Base-by-base conservation (phyloP, 2,113 vertebrate genomes). In the Stigmatopora nigra region DNA sequence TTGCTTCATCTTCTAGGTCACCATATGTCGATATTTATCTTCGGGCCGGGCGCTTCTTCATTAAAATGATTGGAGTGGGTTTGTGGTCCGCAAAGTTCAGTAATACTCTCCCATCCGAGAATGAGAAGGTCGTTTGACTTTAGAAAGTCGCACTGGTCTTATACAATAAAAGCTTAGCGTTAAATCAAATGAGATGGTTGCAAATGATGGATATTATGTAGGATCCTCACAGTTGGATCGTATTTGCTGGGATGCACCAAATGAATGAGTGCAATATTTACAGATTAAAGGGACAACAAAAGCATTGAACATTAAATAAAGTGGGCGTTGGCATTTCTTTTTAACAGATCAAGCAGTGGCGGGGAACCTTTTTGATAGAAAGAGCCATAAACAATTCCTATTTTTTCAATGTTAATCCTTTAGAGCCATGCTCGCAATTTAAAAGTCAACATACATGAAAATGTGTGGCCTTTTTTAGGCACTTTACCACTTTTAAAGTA, bases 1-100 rank as follows among this genome's bases (percentile, higher is more conserved):
- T 51, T 55, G 48, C 52, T 52, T 67, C 60, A 61, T 71, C 65
- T 70, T 72, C 47, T 76, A 59, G 72, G 80, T 78, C 76, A 74
- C 72, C 77, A 73, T 78, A 73, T 77, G 73, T 80, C 65, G 69
- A 52, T 47, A 31, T 15, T 61, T 58, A 63, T 71, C 62, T 69
- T 45, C 68, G 69, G 75, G 71, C 56, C 64, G 52, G 20, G 49
- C 55, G 58, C 35, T 31, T 59, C 35, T 31, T 59, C 49, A 56
- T 48, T 49, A 48, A 74, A 65, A 53, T 63, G 17, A 65, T 71
- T 75, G 65, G 68, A 56, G n/a, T n/a, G n/a, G 53, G 53, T 25
- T 58, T 51, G 11, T 58, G 53, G 51, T 69, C 60, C 47, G 48
- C 53, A 45, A 11, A 47, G 19, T 35, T 65, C 16, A 61, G 53